Base-by-base conservation (phyloP, 1,140 invertebrate species). In the Armadillidium nasatum region DNA sequence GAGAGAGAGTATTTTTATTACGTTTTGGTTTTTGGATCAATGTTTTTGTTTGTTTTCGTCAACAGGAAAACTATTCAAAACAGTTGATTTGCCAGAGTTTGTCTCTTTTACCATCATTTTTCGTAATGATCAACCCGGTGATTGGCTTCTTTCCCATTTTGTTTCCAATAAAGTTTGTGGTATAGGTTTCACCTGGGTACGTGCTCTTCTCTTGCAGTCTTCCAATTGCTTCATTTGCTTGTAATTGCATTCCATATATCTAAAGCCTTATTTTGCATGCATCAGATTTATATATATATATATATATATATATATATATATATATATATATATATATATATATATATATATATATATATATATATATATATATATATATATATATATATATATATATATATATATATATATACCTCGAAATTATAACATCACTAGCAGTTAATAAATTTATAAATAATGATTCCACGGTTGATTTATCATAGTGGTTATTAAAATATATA, bases 21-120 rank as follows among this genome's bases (percentile, higher is more conserved):
- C n/a, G n/a, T n/a, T n/a, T n/a, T n/a, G n/a, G n/a, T n/a, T n/a
- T n/a, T n/a, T n/a, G n/a, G n/a, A n/a, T n/a, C n/a, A n/a, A n/a
- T n/a, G n/a, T n/a, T n/a, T n/a, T n/a, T n/a, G n/a, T n/a, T n/a
- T 78, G 13, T 23, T 70, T 70, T 44, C 13, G 22, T 72, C 22
- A 21, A 19, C 82, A 87, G 86, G 86, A 19, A 88, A 88, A 82
- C 80, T 88, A 77, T 87, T 87, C 82, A 85, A 85, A 78, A 84
- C 85, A n/a, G 81, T 80, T 50, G 84, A 87, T 75, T 77, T 88
- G 22, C 85, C 86, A 60, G 80, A 82, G 46, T 81, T 88, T 21
- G 84, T 86, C 13, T 85, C 85, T 72, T 87, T 87, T 83, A 84
- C 87, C 75, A 82, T 88, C 22, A 85, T 88, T 85, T 87, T 88